Conservation (phyloP, 2,113 vertebrate species). For the Ochotona princeps region DNA sequence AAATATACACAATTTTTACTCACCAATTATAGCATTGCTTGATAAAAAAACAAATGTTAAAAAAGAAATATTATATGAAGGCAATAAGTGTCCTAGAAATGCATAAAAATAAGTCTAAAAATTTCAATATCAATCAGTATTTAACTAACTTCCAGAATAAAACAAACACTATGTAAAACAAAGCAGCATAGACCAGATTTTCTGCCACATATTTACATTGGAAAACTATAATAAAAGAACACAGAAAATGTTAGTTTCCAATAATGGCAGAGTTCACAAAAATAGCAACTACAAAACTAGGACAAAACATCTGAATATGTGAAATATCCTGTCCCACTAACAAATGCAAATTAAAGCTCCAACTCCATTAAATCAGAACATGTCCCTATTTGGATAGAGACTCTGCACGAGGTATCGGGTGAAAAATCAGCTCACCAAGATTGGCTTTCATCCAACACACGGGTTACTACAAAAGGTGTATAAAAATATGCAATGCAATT, state of each 20-base stretch:
- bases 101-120: background rate
- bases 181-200: background rate
- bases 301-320: background rate
- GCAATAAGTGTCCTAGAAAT: background rate
- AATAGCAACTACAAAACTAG: background rate
- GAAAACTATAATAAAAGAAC: background rate
- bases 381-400: background rate
- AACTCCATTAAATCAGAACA: background rate
- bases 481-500: too few species aligned
- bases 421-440: slow-evolving; percentile 9
- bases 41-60: background rate
- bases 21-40: background rate
- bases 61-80: background rate
- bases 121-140: background rate
- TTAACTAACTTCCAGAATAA: background rate
- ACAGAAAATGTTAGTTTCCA: background rate
- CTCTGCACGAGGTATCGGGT: background rate
- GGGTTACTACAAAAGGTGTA: too few species aligned
- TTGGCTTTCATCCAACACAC: background rate
- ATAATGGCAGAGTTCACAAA: background rate
- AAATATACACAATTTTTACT: background rate
- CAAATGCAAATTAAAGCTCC: background rate
- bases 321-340: background rate
- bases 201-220: background rate
- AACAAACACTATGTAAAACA: background rate